Percentiles rank a stretch among this genome's conserved stretches.
Evolutionary conservation across 2,113 vertebrate genomes (phyloP).

Genomic region (Callopanchax toddi): DNA sequence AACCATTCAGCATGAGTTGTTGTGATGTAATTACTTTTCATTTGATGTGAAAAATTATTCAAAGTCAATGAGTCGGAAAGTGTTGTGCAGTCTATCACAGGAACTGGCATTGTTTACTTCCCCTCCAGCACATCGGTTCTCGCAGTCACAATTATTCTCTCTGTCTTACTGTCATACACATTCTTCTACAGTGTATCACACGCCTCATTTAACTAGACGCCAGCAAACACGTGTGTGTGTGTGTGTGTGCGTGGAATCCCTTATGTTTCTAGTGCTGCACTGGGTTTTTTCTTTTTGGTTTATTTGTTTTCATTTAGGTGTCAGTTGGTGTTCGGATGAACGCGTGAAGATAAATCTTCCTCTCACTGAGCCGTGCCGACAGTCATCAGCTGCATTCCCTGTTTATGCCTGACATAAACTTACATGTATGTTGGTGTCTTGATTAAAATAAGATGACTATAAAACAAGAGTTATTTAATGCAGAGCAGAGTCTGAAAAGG

Average conservation of each 20-base stretch:
- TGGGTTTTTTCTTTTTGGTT: slow-evolving; percentile 28
- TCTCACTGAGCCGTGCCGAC: slow-evolving; percentile 33
- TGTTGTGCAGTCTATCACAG: slow-evolving; percentile 72
- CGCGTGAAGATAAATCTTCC: slow-evolving; percentile 46
- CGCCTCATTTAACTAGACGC: slow-evolving; percentile 65
- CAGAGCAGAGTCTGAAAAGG: too few species aligned
- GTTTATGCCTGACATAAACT: slow-evolving; percentile 18
- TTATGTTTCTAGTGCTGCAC: slow-evolving; percentile 35
- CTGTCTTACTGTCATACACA: slow-evolving; percentile 73
- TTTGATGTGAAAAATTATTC: slow-evolving; percentile 78
- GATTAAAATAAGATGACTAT: not conserved
- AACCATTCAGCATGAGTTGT: slow-evolving; percentile 61
- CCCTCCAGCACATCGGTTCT: slow-evolving; percentile 74
- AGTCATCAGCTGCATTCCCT: slow-evolving; percentile 16
- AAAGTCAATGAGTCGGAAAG: slow-evolving; percentile 78
- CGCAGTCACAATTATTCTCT: slow-evolving; percentile 73
- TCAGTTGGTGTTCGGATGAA: slow-evolving; percentile 40
- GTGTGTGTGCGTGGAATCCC: slow-evolving; percentile 35
- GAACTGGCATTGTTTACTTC: slow-evolving; percentile 77
- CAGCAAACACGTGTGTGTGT: slow-evolving; percentile 26
- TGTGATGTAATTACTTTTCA: slow-evolving; percentile 77
- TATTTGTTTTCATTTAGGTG: slow-evolving; percentile 59
- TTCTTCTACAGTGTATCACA: slow-evolving; percentile 67
- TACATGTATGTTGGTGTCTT: not conserved
- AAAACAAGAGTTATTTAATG: too few species aligned